phyloP scores from a whole-genome alignment of 2,888 invertebrate species.

The Geophilus truncorum region DNA sequence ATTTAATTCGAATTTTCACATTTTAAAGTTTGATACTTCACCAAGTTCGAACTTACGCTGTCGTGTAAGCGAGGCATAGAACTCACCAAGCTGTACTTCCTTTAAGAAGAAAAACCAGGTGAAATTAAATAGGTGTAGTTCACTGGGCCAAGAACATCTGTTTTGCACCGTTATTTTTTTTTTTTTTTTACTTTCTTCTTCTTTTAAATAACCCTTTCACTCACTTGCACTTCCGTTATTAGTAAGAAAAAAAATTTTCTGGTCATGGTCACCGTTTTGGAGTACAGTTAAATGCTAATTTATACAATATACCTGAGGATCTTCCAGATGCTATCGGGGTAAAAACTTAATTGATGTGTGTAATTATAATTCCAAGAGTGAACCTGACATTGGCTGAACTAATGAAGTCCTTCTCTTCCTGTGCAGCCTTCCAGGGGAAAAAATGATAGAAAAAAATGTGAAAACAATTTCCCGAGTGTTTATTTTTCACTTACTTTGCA shows the following conservation, averaged over 20 bases:
- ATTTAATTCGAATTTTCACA: no score
- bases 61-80: no score
- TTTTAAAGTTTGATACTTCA: no score
- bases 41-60: no score
- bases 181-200: not conserved
- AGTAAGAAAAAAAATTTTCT: not conserved
- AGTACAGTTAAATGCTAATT: slow-evolving; percentile 8
- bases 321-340: not conserved
- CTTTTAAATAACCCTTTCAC: slow-evolving; percentile 13
- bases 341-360: not conserved
- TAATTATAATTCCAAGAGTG: not conserved
- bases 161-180: not conserved
- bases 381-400: not conserved
- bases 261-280: slow-evolving; percentile 10
- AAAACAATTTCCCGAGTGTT: not conserved
- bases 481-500: not conserved
- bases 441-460: not conserved
- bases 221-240: slow-evolving; percentile 3
- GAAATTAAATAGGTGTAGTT: not conserved
- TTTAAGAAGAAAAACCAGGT: slow-evolving; percentile 33
- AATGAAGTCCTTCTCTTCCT: not conserved
- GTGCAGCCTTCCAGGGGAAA: not conserved
- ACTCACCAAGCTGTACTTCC: slow-evolving; percentile 34
- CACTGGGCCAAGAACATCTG: not conserved
- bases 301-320: not conserved